A percentile compares a stretch with the other conserved stretches of the same genome.
phyloP scores from a whole-genome alignment of 2,113 vertebrate genomes.

The Dendropsophus ebraccatus region DNA sequence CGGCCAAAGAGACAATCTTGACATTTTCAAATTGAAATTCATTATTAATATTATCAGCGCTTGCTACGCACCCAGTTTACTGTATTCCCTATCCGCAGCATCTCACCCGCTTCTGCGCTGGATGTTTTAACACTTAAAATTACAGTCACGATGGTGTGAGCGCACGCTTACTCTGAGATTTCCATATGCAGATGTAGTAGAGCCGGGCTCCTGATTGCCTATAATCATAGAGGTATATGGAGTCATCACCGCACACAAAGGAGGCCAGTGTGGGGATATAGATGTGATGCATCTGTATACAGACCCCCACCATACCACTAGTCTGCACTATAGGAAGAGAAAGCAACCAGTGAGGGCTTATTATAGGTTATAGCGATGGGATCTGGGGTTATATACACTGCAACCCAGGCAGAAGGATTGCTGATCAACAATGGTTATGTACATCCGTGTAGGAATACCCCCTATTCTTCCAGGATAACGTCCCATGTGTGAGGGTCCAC shows the following conservation, averaged over 20 bases:
- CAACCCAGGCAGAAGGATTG: too few relatives aligned
- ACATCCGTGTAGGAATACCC: too few relatives aligned
- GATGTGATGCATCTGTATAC: not conserved
- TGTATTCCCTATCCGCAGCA: not conserved
- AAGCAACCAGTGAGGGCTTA: not conserved
- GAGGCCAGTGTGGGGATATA: not conserved
- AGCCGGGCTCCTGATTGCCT: not conserved
- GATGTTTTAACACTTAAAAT: not conserved
- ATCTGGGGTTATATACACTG: too few relatives aligned
- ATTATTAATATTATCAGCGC: constrained; percentile 8
- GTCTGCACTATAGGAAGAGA: not conserved
- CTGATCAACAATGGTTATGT: too few relatives aligned
- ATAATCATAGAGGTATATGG: not conserved
- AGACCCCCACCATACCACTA: not conserved
- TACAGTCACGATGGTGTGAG: not conserved
- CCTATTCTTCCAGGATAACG: too few relatives aligned
- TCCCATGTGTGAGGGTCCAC: too few relatives aligned
- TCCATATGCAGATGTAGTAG: not conserved
- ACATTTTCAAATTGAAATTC: constrained; percentile 41
- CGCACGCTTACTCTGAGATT: not conserved
- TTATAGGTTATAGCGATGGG: too few relatives aligned
- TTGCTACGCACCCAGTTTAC: not conserved
- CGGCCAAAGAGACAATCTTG: constrained; percentile 30
- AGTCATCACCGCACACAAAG: not conserved
- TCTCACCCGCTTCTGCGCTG: not conserved